phyloP scores from a whole-genome alignment of 2,113 vertebrate species.

The Lota lota region DNA sequence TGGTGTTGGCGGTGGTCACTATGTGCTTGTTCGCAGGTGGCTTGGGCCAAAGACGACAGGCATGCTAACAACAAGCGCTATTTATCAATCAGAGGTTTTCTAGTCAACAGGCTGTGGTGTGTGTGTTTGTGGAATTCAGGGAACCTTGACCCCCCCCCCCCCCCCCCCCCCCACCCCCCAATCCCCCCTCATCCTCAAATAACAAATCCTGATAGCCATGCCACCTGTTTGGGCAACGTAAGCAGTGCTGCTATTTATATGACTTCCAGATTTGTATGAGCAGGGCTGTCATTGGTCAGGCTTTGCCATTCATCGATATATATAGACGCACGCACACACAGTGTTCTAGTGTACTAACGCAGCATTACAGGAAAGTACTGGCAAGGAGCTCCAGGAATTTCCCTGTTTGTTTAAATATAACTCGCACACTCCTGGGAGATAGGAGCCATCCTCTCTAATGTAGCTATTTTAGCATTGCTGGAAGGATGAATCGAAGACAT shows the following conservation, averaged over 20 bases:
- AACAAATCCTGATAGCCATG: slow-evolving; percentile 39
- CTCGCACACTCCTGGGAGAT: slow-evolving; percentile 24
- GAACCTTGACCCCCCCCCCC: slow-evolving; percentile 38
- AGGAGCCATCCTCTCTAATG: no score
- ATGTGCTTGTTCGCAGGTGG: slow-evolving; percentile 45
- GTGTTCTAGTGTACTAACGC: slow-evolving; percentile 18
- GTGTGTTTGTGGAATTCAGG: slow-evolving; percentile 28
- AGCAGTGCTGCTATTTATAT: slow-evolving; percentile 51
- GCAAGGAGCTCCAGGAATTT: slow-evolving; percentile 30
- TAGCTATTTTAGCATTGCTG: no score
- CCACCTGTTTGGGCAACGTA: slow-evolving; percentile 59
- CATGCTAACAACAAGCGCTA: slow-evolving; percentile 40
- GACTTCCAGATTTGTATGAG: slow-evolving; percentile 21
- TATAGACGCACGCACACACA: neutral
- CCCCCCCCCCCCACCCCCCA: slow-evolving; percentile 9
- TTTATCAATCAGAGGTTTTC: slow-evolving; percentile 49
- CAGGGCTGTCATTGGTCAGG: slow-evolving; percentile 29
- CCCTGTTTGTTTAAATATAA: slow-evolving; percentile 39
- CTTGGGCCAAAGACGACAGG: slow-evolving; percentile 36
- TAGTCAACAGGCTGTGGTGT: slow-evolving; percentile 32
- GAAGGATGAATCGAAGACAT: no score
- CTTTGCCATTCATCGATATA: slow-evolving; percentile 23
- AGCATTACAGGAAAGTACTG: slow-evolving; percentile 34
- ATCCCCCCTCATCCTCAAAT: slow-evolving; percentile 31
- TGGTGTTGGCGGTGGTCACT: neutral